phyloP scores from a whole-genome alignment of 2,113 vertebrate species.

The Poecile atricapillus region DNA sequence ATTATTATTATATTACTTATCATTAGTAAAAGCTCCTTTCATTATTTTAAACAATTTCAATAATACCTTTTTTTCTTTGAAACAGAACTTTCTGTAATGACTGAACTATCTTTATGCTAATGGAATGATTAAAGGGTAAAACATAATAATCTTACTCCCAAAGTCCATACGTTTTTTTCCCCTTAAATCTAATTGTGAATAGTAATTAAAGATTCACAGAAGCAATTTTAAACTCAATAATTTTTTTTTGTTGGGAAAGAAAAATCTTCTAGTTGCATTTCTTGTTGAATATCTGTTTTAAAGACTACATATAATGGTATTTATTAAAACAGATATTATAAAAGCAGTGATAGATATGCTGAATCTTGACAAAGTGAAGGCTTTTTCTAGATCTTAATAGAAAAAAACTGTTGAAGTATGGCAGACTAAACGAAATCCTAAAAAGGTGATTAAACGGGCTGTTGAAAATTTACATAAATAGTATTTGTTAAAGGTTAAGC shows the following conservation, averaged over 20 bases:
- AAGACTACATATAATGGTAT: background rate
- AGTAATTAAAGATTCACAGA: background rate
- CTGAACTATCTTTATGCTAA: background rate
- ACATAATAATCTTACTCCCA: background rate
- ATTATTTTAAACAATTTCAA: background rate
- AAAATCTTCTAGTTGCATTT: background rate
- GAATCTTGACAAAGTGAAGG: background rate
- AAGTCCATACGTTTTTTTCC: background rate
- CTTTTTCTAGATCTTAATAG: background rate
- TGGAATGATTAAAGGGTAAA: background rate
- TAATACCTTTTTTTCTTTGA: background rate
- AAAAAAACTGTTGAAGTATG: background rate
- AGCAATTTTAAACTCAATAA: background rate
- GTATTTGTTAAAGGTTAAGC: background rate
- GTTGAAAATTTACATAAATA: background rate
- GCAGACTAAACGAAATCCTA: background rate
- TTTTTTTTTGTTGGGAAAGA: background rate
- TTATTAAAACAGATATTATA: background rate
- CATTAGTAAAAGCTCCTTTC: background rate
- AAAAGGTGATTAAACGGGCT: background rate
- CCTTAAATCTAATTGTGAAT: background rate
- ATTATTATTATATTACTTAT: background rate
- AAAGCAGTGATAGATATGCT: background rate
- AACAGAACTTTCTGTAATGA: background rate
- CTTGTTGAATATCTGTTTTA: background rate